Conservation (phyloP, 1,140 invertebrate species). For the fruit fly (Drosophila melanogaster) region Release_6_plus_ISO1_MT NT_037436.4:18133501-18134000, state of each 20-base stretch:
- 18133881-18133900: slow-evolving; percentile 28
- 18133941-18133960: slow-evolving; percentile 29
- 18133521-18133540: no score
- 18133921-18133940: slow-evolving; percentile 34
- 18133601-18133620: neutral
- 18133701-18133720: neutral
- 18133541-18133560: neutral
- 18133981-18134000: neutral
- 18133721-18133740: slow-evolving; percentile 5
- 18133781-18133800: slow-evolving; percentile 33
- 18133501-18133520: neutral
- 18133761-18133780: slow-evolving; percentile 7
- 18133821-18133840: slow-evolving; percentile 35
- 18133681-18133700: neutral
- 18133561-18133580: neutral
- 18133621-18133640: neutral
- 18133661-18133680: neutral
- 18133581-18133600: neutral
- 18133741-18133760: neutral
- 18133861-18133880: slow-evolving; percentile 24
- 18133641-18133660: neutral
- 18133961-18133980: slow-evolving; percentile 18
- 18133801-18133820: slow-evolving; percentile 19
- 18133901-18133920: slow-evolving; percentile 24
- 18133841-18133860: slow-evolving; percentile 1